A percentile compares a stretch with the other conserved stretches of the same genome.
Evolutionary conservation across 2,797 vertebrate species (phyloP).

Genomic region (Peromyscus aztecus): DNA sequence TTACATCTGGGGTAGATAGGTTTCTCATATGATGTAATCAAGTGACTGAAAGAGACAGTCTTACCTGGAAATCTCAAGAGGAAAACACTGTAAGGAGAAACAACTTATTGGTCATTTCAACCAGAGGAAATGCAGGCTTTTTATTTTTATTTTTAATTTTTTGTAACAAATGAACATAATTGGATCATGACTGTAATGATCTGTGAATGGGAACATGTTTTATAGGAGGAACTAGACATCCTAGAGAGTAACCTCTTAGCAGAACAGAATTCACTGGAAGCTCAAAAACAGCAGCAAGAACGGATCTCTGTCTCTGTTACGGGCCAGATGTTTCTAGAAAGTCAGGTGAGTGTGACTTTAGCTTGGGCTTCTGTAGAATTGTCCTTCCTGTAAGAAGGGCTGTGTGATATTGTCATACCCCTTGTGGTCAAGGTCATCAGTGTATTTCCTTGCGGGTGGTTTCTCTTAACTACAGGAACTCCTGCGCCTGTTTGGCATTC

Average conservation of each 20-base stretch:
- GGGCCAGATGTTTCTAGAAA: constrained; percentile 98
- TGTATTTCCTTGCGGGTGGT: background rate
- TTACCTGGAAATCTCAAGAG: constrained; percentile 29
- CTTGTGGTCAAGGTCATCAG: background rate
- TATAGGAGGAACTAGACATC: constrained; percentile 93
- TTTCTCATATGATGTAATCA: background rate
- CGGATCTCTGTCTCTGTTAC: constrained; percentile 95
- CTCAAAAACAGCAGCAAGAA: constrained; percentile 95
- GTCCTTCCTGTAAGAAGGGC: too few species aligned
- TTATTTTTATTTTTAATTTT: background rate
- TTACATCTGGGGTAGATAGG: background rate
- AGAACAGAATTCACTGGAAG: constrained; percentile 92
- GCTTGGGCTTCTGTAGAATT: too few species aligned
- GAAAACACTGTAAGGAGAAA: background rate
- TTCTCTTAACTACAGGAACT: constrained; percentile 90
- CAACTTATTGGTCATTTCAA: constrained; percentile 5
- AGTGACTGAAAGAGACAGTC: background rate
- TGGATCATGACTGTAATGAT: background rate
- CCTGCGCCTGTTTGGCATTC: constrained; percentile 95
- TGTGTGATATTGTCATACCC: background rate
- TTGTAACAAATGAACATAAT: background rate
- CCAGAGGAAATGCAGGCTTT: constrained; percentile 32
- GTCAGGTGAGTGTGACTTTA: constrained; percentile 91
- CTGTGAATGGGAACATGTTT: constrained; percentile 52
- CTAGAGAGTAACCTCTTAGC: constrained; percentile 92